These are phyloP conservation scores for Lasaia peninsularis DNA, from an alignment of 1,140 invertebrate species.

Conservation along the genomic window DNA sequence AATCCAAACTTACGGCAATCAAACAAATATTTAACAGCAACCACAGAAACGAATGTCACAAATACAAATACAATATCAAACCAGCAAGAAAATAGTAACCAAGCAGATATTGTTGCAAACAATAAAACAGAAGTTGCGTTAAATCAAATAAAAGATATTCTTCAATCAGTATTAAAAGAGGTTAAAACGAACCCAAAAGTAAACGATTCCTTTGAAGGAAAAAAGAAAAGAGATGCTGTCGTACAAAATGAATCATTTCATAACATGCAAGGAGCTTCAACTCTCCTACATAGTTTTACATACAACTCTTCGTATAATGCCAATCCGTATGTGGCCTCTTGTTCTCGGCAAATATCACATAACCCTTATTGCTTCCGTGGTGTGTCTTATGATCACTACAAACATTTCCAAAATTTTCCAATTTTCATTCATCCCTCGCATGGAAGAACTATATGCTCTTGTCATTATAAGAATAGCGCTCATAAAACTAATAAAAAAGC, in stretches of 20 bases:
- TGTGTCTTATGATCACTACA: conserved; percentile 29
- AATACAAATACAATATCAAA: conserved; percentile 19
- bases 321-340: conserved; percentile 37
- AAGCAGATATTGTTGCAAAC: conserved; percentile 26
- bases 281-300: conserved; percentile 43
- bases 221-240: conserved; percentile 46
- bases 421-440: conserved; percentile 41
- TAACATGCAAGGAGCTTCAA: conserved; percentile 39
- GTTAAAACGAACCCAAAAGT: conserved; percentile 46
- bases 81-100: conserved; percentile 9
- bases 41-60: conserved; percentile 18
- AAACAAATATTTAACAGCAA: background rate
- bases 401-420: conserved; percentile 47
- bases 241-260: conserved; percentile 52
- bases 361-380: conserved; percentile 30
- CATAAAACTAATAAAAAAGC: conserved; percentile 29
- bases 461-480: conserved; percentile 29
- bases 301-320: conserved; percentile 46
- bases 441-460: conserved; percentile 33
- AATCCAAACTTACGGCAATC: background rate
- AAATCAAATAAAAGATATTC: conserved; percentile 58
- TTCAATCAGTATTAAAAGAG: conserved; percentile 55
- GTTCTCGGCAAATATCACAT: conserved; percentile 34
- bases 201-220: conserved; percentile 23
- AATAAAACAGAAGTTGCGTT: conserved; percentile 50